These are phyloP conservation scores for Glossosoma conforme DNA, from an alignment of 1,140 invertebrate genomes.

Conservation along the genomic window DNA sequence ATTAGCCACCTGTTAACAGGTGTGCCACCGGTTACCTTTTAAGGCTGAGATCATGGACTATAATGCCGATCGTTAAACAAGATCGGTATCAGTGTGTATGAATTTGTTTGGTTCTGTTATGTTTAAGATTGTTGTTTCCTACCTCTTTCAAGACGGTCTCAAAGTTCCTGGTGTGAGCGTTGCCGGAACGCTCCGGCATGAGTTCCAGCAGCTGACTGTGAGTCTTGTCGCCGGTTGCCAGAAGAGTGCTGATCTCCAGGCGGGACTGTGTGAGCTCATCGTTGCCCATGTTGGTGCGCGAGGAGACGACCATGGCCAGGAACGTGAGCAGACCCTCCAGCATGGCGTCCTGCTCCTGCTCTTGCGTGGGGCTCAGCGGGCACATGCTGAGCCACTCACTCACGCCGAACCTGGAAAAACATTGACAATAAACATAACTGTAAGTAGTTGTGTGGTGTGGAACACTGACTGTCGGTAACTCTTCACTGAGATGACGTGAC, in stretches of 20 bases:
- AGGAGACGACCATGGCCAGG: slow-evolving; percentile 81
- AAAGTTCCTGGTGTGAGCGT: slow-evolving; percentile 84
- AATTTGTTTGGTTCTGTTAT: no score
- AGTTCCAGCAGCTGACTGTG: slow-evolving; percentile 92
- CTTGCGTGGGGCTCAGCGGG: slow-evolving; percentile 58
- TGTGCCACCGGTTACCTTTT: no score
- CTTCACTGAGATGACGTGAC: no score
- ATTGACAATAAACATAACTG: no score
- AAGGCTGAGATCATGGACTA: no score
- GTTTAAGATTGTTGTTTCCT: no score
- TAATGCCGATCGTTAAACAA: no score
- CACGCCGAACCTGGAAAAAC: slow-evolving; percentile 65
- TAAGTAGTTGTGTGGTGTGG: no score
- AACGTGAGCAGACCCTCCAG: slow-evolving; percentile 89
- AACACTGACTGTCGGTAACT: no score
- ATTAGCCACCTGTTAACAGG: no score
- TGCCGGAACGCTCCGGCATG: slow-evolving; percentile 92
- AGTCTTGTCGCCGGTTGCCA: slow-evolving; percentile 91
- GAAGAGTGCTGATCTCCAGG: slow-evolving; percentile 87
- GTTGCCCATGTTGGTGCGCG: slow-evolving; percentile 84
- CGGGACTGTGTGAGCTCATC: slow-evolving; percentile 69
- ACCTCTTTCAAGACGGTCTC: slow-evolving; percentile 74
- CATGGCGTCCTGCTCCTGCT: slow-evolving; percentile 83
- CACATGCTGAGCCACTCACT: slow-evolving; percentile 80
- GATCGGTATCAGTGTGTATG: no score